Base-by-base conservation (phyloP, 2,888 invertebrate species). In the Calameuta idolon region DNA sequence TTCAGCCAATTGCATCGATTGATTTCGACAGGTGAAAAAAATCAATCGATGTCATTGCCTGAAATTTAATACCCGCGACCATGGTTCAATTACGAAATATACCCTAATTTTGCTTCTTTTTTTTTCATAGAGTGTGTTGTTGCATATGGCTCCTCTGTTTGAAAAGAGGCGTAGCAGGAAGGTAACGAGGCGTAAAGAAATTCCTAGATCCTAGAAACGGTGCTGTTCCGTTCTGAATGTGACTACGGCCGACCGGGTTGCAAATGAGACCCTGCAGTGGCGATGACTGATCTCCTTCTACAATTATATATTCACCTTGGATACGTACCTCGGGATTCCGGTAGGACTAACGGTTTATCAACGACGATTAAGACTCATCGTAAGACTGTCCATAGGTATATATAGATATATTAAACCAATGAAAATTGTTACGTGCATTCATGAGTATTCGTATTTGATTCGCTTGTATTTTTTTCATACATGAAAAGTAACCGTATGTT, bases 171-270 rank as follows among this genome's bases (percentile, higher is more conserved):
- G 1, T 30, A 74, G 35, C 30, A 35, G 74, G 74, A n/a, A 74
- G 74, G n/a, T 34, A 74, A 69, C 75, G 75, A 77, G 55, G 75
- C 79, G 77, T 79, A 80, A 74, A 69, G 68, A 73, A 73, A 76
- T 68, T 77, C 30, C 75, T 35, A 74, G 73, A 75, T 69, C 68
- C 69, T 74, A 76, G 80, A 80, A 80, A 80, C 55, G 12, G 30
- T 75, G 76, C 76, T 75, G 81, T 80, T 81, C 81, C 81, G 81
- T 81, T 81, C 81, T 77, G 76, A 40, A 81, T 81, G 75, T 75
- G 71, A 55, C 40, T 77, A 76, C 74, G 77, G 73, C 40, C 33
- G 74, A 73, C 69, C 69, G 33, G 75, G 69, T 71, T 40, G 76
- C 40, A 79, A 77, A 74, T 75, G 79, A 74, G 55, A 55, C 55